These are phyloP conservation scores for Varanus salvator DNA, from an alignment of 2,113 vertebrate species.

Conservation along the genomic window DNA sequence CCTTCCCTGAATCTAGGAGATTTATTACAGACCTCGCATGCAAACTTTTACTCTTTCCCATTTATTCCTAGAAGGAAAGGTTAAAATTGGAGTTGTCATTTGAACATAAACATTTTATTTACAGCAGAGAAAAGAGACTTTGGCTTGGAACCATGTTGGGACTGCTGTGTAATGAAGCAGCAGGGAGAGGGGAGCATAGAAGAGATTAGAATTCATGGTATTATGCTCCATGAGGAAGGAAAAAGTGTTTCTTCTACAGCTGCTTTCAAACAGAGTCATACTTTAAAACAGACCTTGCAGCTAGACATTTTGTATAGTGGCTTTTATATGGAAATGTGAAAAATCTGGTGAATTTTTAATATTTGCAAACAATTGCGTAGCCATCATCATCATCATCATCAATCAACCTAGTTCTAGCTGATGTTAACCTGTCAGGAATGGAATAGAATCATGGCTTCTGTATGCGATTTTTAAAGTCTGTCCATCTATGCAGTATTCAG, in stretches of 20 bases:
- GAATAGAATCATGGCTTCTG: too few relatives aligned
- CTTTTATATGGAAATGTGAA: background rate
- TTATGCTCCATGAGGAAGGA: background rate
- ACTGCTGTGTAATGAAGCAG: background rate
- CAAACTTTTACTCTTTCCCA: conserved; percentile 1
- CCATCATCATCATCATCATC: too few relatives aligned
- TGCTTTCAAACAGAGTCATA: background rate
- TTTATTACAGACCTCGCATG: background rate
- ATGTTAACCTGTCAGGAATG: too few relatives aligned
- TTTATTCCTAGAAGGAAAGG: background rate
- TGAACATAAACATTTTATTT: background rate
- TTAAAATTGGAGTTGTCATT: background rate
- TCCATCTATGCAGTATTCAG: too few relatives aligned
- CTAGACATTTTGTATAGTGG: background rate
- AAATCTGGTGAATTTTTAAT: background rate
- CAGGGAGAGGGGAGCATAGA: background rate
- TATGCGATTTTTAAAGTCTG: too few relatives aligned
- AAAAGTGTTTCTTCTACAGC: background rate
- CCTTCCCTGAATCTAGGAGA: background rate
- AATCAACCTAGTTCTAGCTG: too few relatives aligned
- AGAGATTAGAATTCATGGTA: background rate
- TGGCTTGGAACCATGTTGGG: background rate
- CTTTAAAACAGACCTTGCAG: background rate
- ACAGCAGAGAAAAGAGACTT: background rate
- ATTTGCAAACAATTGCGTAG: too few relatives aligned